Evolutionary conservation across 2,113 vertebrate genomes (phyloP).

Genomic region (Columba livia): DNA sequence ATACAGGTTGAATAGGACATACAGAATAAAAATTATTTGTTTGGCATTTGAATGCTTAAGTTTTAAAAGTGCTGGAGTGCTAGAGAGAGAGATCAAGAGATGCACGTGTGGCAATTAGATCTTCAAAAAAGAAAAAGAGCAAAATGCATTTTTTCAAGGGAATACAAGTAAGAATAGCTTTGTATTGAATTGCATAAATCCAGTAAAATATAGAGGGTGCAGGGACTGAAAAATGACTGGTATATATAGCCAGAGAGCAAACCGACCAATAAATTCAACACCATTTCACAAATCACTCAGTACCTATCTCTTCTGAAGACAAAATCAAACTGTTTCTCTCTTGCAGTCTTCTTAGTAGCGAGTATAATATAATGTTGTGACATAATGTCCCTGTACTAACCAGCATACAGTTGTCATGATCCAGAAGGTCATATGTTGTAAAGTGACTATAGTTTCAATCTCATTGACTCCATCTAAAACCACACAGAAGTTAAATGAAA

Average conservation of each 20-base stretch:
- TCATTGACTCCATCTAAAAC: neutral
- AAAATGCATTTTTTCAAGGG: neutral
- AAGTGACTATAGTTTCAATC: slow-evolving; percentile 4
- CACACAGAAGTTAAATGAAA: neutral
- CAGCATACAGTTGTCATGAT: neutral
- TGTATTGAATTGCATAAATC: neutral
- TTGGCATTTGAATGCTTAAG: neutral
- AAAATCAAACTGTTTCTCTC: slow-evolving; percentile 14
- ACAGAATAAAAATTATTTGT: slow-evolving; percentile 1
- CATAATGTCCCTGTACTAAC: neutral
- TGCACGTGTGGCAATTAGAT: neutral
- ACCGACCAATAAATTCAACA: neutral
- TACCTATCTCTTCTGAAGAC: neutral
- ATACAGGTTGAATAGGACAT: neutral
- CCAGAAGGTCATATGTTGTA: neutral
- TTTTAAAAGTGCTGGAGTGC: neutral
- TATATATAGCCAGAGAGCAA: neutral
- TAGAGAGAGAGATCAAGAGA: neutral
- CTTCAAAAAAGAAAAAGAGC: neutral
- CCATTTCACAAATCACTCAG: neutral
- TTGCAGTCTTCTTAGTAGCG: neutral
- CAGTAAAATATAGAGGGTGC: neutral
- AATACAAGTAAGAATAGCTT: neutral
- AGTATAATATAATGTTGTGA: neutral
- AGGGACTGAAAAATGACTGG: neutral